These are phyloP conservation scores for Podotricha telesiphe DNA, from an alignment of 2,888 invertebrate species.

Conservation along the genomic window DNA sequence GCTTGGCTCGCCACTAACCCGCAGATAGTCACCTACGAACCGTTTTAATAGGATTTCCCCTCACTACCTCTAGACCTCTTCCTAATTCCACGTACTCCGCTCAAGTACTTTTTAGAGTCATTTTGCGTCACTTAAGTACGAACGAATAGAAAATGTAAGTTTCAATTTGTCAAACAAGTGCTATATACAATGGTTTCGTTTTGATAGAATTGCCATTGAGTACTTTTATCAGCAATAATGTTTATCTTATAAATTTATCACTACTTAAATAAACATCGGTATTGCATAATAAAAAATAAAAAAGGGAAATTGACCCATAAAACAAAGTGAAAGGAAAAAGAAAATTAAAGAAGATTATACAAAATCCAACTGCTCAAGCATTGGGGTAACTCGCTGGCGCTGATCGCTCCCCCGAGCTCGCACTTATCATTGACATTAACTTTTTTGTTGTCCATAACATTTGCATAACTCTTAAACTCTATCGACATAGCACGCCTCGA, in stretches of 20 bases:
- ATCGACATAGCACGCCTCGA: constrained; percentile 64
- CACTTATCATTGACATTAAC: constrained; percentile 83
- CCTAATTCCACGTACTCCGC: constrained; percentile 66
- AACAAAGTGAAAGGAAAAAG: constrained; percentile 28
- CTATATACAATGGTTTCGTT: constrained; percentile 31
- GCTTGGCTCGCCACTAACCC: constrained; percentile 39
- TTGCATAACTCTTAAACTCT: constrained; percentile 81
- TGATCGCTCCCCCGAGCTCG: constrained; percentile 72
- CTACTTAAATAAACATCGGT: neutral
- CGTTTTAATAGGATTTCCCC: constrained; percentile 64
- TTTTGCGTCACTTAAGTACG: constrained; percentile 69
- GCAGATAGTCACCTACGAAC: constrained; percentile 44
- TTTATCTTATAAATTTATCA: neutral
- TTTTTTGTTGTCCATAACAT: constrained; percentile 84
- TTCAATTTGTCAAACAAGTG: constrained; percentile 55
- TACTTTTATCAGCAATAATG: constrained; percentile 33
- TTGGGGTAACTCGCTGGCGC: constrained; percentile 45
- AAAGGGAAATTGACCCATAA: constrained; percentile 15
- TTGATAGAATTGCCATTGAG: constrained; percentile 30
- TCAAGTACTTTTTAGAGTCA: constrained; percentile 72
- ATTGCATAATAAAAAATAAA: neutral
- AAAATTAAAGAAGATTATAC: constrained; percentile 39
- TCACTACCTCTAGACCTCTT: constrained; percentile 55
- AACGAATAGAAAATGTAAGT: constrained; percentile 63
- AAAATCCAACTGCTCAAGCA: constrained; percentile 22